Evolutionary conservation across 2,888 invertebrate genomes (phyloP).

Genomic region (Ichneumoninae sp.): DNA sequence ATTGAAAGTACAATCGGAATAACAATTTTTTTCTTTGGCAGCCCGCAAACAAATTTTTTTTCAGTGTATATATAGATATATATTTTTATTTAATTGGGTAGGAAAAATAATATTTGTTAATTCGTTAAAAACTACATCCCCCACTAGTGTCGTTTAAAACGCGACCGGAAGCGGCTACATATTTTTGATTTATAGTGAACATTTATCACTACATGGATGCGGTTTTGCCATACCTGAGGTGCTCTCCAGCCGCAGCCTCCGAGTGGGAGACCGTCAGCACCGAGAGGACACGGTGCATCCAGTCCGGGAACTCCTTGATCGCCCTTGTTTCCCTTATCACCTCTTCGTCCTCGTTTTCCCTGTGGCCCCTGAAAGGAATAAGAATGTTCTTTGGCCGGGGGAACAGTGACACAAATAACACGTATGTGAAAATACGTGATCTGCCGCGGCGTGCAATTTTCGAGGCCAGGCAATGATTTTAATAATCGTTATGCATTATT

Average conservation of each 20-base stretch:
- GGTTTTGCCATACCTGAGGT: conserved; percentile 88
- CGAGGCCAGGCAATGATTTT: conserved; percentile 62
- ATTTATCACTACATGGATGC: not conserved
- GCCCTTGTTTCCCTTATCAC: conserved; percentile 96
- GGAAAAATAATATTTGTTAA: not conserved
- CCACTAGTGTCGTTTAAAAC: not conserved
- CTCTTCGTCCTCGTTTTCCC: conserved; percentile 96
- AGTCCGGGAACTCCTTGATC: conserved; percentile 98
- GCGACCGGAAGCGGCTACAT: not conserved
- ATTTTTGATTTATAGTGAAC: not conserved
- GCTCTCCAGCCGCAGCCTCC: conserved; percentile 98
- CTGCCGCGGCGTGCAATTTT: conserved; percentile 61
- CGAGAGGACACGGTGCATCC: conserved; percentile 99
- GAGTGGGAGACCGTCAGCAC: conserved; percentile 97
- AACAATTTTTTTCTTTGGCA: no score
- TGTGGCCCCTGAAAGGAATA: conserved; percentile 89
- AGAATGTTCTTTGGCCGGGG: conserved; percentile 49
- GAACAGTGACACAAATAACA: not conserved
- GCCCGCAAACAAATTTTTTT: no score
- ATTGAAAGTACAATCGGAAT: no score
- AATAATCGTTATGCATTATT: conserved; percentile 50
- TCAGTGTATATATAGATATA: no score
- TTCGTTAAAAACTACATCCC: conserved; percentile 1
- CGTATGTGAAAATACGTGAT: conserved; percentile 44
- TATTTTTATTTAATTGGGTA: not conserved